Evolutionary conservation across 2,113 vertebrate species (phyloP).

Genomic region (human): DNA sequence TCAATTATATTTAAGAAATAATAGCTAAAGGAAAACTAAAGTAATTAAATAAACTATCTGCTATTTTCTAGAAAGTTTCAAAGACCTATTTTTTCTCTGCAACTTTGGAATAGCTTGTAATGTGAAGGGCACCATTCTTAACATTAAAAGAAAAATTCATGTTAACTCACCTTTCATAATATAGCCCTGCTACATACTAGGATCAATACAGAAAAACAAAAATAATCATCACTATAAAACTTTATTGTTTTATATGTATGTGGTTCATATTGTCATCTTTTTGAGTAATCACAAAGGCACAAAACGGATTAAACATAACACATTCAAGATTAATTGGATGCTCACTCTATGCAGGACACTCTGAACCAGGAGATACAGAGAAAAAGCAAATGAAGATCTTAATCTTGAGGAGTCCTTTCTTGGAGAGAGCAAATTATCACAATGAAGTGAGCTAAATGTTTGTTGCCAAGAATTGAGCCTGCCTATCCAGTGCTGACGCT

Average conservation of each 20-base stretch:
- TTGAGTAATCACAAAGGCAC: not conserved
- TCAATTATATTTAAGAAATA: slow-evolving; percentile 49
- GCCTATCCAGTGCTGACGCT: not conserved
- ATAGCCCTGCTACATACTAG: not conserved
- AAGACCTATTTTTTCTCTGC: not conserved
- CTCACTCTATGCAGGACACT: not conserved
- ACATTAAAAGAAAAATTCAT: not conserved
- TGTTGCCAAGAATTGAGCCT: not conserved
- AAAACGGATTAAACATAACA: not conserved
- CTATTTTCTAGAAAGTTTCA: slow-evolving; percentile 39
- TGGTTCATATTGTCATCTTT: not conserved
- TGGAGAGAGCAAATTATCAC: not conserved
- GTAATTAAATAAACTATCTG: slow-evolving; percentile 43
- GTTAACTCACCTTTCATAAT: not conserved
- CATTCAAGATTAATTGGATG: not conserved
- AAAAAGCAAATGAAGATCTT: not conserved
- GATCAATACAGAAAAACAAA: not conserved
- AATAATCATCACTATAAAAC: not conserved
- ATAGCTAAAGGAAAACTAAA: slow-evolving; percentile 31
- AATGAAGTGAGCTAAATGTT: not conserved
- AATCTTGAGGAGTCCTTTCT: not conserved
- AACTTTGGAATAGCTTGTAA: not conserved
- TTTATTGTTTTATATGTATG: not conserved
- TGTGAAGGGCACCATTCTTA: not conserved
- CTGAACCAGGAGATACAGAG: not conserved